Evolutionary conservation across 2,888 invertebrate genomes (phyloP), one percentile per base, ranked within the genome.

Genomic region (Allophyes oxyacanthae): DNA sequence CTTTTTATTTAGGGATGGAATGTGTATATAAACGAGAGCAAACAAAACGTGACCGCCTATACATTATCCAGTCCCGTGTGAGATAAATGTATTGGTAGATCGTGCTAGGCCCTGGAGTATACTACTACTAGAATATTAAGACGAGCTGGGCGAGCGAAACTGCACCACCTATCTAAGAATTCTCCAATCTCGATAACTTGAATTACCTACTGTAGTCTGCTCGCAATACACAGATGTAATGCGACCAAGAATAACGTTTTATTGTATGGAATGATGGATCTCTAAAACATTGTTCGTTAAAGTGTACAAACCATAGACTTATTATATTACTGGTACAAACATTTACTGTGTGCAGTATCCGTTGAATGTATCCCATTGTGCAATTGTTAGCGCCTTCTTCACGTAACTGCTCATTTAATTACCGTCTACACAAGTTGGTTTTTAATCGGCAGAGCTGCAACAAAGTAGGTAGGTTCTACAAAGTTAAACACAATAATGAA

Each of bases 261-360:
- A 61, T 62, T 64, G 36, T 55, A 40, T 15, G 33, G 13, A 55
- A 36, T 36, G 26, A 26, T 61, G 41, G 33, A 60, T 34, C 33
- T 65, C 52, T 28, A 60, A 52, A 28, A 59, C 45, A 52, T 42
- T 42, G 60, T 66, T 25, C 11, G 30, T 34, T 9, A 14, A 49
- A 32, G 28, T 54, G 20, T 20, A 20, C 20, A 20, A 20, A 20
- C 20, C 20, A 20, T 20, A 20, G 20, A 20, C 20, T 20, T 20
- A 20, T 20, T 20, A 20, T 20, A 20, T 20, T 20, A 20, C 20
- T 20, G 20, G 32, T 26, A 49, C 48, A 44, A 54, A 67, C 44
- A 62, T 64, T 67, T 55, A 62, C 55, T 26, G 40, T 30, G 33
- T 41, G 38, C 43, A 67, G 67, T 64, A 62, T 62, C 68, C 55